Percentiles rank a stretch among this genome's conserved stretches.
These are phyloP conservation scores for Myripristis jacobus DNA, from an alignment of 2,797 vertebrate species.

Conservation along the genomic window DNA sequence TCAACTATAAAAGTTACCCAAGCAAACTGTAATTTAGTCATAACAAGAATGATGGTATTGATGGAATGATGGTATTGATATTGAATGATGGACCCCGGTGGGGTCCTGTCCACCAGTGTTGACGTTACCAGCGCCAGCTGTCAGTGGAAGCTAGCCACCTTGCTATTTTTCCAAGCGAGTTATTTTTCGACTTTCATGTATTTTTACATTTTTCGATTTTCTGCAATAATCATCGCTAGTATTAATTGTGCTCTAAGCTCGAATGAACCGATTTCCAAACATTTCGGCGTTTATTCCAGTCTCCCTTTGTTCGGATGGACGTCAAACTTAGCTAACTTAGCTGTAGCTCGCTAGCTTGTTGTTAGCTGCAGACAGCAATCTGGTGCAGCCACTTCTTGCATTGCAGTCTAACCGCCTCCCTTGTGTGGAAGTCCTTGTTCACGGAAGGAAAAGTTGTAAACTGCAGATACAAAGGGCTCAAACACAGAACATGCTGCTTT, in stretches of 20 bases:
- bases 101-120: conserved; percentile 70
- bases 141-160: conserved; percentile 65
- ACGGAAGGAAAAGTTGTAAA: conserved; percentile 26
- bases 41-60: background rate
- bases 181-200: conserved; percentile 7
- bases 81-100: too few relatives aligned
- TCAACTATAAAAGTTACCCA: accelerated
- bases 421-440: conserved; percentile 65
- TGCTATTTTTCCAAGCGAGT: conserved; percentile 22
- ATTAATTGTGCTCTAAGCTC: background rate
- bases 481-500: conserved; percentile 52
- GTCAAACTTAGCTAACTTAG: conserved; percentile 25
- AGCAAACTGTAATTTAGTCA: accelerated
- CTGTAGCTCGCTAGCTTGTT: conserved; percentile 77
- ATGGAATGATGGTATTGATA: too few relatives aligned
- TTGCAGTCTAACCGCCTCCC: conserved; percentile 35
- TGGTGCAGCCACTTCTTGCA: conserved; percentile 63
- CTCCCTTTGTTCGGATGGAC: conserved; percentile 16
- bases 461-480: background rate
- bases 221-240: background rate
- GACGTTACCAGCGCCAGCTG: conserved; percentile 76
- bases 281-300: background rate
- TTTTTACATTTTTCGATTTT: background rate
- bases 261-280: background rate
- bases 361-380: conserved; percentile 69